Evolutionary conservation across 2,888 invertebrate genomes (phyloP).

Genomic region (Dryobotodes eremita): DNA sequence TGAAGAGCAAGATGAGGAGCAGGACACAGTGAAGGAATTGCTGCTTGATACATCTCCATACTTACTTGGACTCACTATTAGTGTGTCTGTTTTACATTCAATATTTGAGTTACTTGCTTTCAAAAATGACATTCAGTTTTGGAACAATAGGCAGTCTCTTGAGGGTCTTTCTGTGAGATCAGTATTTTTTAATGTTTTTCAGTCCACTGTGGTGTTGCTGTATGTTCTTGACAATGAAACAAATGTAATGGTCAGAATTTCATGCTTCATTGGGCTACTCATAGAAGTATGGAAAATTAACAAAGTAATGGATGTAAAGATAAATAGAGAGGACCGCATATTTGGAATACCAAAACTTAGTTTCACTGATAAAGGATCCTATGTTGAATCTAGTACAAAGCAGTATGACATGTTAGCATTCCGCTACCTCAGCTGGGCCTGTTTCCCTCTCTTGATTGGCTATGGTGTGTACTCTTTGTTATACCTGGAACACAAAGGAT

Average conservation of each 20-base stretch:
- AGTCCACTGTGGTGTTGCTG: slow-evolving; percentile 97
- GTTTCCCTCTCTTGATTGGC: slow-evolving; percentile 98
- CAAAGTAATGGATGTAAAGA: slow-evolving; percentile 96
- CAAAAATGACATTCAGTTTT: slow-evolving; percentile 99
- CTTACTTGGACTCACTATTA: slow-evolving; percentile 96
- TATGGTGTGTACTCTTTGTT: slow-evolving; percentile 98
- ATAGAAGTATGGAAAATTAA: slow-evolving; percentile 99
- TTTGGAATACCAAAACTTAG: slow-evolving; percentile 95
- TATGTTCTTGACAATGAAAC: slow-evolving; percentile 99
- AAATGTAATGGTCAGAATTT: slow-evolving; percentile 98
- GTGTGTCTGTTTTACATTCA: slow-evolving; percentile 98
- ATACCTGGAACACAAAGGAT: slow-evolving; percentile 99
- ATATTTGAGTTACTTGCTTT: slow-evolving; percentile 99
- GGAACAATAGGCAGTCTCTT: slow-evolving; percentile 99
- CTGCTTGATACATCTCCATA: slow-evolving; percentile 99
- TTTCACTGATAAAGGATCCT: slow-evolving; percentile 98
- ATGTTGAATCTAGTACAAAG: slow-evolving; percentile 98
- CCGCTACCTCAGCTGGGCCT: slow-evolving; percentile 98
- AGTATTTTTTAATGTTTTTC: slow-evolving; percentile 99
- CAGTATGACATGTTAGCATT: slow-evolving; percentile 99
- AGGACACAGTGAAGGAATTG: slow-evolving; percentile 97
- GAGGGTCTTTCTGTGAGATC: slow-evolving; percentile 99
- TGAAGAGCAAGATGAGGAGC: slow-evolving; percentile 96
- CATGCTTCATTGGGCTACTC: slow-evolving; percentile 97
- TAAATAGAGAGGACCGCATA: slow-evolving; percentile 93